A percentile compares a stretch with the other conserved stretches of the same genome.
Conservation (phyloP, 1,140 invertebrate genomes). For the Heliconius hermathena region DNA sequence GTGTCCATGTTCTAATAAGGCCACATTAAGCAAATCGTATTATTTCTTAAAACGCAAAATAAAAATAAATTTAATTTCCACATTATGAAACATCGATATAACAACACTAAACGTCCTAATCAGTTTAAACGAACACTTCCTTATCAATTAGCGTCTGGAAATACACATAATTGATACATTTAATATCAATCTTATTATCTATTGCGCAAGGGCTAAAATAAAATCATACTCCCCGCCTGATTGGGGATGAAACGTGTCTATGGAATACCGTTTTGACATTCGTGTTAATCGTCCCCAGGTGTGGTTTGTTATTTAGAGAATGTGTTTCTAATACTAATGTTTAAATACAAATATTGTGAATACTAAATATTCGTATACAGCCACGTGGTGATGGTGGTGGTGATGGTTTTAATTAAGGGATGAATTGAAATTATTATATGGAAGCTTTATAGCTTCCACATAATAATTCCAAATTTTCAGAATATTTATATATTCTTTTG, state of each 20-base stretch:
- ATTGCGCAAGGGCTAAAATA: constrained; percentile 21
- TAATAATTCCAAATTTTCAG: too few species aligned
- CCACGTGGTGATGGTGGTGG: not conserved
- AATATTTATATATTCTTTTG: too few species aligned
- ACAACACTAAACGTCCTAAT: not conserved
- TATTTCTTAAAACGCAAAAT: not conserved
- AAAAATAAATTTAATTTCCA: not conserved
- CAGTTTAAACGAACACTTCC: constrained; percentile 44
- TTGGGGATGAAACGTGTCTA: constrained; percentile 59
- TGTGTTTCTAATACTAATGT: constrained; percentile 29
- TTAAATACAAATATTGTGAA: not conserved
- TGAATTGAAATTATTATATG: not conserved
- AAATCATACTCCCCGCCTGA: constrained; percentile 23
- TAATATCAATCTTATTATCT: constrained; percentile 21
- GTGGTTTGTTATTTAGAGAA: constrained; percentile 53
- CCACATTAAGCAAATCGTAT: too few species aligned
- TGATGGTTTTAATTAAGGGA: not conserved
- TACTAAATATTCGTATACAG: not conserved
- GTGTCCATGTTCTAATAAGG: too few species aligned
- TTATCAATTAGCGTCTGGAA: constrained; percentile 53
- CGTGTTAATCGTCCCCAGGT: constrained; percentile 73
- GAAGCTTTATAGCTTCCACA: too few species aligned
- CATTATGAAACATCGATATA: not conserved
- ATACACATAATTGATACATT: constrained; percentile 23
- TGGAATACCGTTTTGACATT: constrained; percentile 74